phyloP scores from a whole-genome alignment of 2,113 vertebrate genomes.

The Orcinus orca region DNA sequence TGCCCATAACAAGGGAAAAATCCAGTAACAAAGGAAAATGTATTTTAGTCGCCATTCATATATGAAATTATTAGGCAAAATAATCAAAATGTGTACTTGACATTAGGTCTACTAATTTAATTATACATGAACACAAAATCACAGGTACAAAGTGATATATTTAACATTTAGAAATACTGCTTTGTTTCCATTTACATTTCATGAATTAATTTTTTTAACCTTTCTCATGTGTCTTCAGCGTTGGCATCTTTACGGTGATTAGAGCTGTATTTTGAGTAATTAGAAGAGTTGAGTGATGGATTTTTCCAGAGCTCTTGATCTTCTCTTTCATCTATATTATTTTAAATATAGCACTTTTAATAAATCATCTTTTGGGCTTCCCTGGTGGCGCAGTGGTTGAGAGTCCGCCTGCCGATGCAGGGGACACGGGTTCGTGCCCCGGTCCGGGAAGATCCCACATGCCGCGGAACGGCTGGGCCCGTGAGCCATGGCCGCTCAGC shows the following conservation, averaged over 20 bases:
- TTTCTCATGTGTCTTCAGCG: background rate
- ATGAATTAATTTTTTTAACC: background rate
- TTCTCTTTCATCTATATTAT: background rate
- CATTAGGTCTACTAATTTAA: background rate
- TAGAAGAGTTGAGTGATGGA: background rate
- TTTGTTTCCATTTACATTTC: background rate
- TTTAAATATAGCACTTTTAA: background rate
- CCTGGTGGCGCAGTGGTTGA: too few relatives aligned
- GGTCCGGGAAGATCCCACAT: too few relatives aligned
- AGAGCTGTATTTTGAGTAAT: background rate
- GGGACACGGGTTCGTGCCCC: too few relatives aligned
- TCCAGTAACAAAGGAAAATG: background rate
- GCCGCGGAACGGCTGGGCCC: fast-evolving
- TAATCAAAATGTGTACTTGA: background rate
- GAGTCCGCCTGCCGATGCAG: too few relatives aligned
- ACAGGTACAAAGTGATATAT: background rate
- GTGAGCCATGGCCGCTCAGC: too few relatives aligned
- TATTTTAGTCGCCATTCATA: background rate
- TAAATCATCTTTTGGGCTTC: background rate
- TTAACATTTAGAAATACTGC: background rate
- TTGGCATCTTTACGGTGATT: background rate
- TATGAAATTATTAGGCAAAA: background rate
- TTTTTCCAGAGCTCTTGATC: background rate
- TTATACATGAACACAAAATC: background rate
- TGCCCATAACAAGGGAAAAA: background rate